These are phyloP conservation scores for Aspidapion aeneum DNA, from an alignment of 2,888 invertebrate species.

Conservation along the genomic window DNA sequence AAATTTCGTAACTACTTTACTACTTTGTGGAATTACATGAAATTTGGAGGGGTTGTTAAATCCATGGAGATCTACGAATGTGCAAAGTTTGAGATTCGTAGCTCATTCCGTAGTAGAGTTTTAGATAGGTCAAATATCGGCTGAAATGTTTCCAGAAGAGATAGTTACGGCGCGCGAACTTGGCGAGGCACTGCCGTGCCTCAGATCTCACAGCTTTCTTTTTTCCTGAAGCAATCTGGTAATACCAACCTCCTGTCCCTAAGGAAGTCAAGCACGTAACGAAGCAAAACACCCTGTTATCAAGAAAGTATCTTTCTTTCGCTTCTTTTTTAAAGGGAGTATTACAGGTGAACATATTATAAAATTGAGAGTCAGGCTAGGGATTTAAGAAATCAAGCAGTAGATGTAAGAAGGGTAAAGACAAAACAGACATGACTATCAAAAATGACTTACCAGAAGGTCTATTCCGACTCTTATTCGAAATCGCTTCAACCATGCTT, in stretches of 20 bases:
- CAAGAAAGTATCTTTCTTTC: conserved; percentile 93
- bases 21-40: too few species aligned
- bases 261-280: conserved; percentile 87
- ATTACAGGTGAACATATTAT: conserved; percentile 70
- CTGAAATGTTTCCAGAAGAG: too few species aligned
- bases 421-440: too few species aligned
- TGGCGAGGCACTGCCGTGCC: too few species aligned
- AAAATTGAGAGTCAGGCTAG: conserved; percentile 72
- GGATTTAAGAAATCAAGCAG: conserved; percentile 81
- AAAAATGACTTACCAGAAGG: conserved; percentile 41
- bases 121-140: too few species aligned
- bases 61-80: too few species aligned
- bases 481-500: conserved; percentile 68
- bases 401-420: too few species aligned
- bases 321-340: conserved; percentile 64
- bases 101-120: too few species aligned
- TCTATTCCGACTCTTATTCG: conserved; percentile 52
- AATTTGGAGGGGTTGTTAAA: too few species aligned
- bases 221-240: conserved; percentile 93
- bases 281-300: conserved; percentile 93
- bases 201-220: conserved; percentile 74
- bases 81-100: too few species aligned
- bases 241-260: conserved; percentile 85
- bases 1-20: too few species aligned
- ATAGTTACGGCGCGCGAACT: too few species aligned